Percentiles rank a stretch among this genome's conserved stretches.
phyloP scores from a whole-genome alignment of 2,888 invertebrate genomes.

The Caenorhabditis sp. region DNA sequence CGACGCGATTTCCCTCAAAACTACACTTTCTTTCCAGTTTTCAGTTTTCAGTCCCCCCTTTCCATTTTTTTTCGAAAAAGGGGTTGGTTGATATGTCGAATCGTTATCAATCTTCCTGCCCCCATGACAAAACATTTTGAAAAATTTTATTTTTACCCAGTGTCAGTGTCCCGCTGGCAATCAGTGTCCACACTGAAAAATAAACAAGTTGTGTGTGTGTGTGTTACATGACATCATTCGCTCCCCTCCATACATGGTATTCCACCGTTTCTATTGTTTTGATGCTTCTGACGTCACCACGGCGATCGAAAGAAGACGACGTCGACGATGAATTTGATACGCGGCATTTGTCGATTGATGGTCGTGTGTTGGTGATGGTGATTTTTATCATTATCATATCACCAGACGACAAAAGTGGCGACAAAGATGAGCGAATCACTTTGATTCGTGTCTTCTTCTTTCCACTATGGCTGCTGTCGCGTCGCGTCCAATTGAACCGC shows the following conservation, averaged over 20 bases:
- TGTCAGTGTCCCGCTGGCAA: too few species aligned
- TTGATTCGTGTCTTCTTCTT: slow-evolving; percentile 16
- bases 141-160: not conserved
- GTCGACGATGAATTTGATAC: slow-evolving; percentile 3
- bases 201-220: slow-evolving; percentile 8
- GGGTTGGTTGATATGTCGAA: too few species aligned
- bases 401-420: slow-evolving; percentile 31
- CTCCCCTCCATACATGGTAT: not conserved
- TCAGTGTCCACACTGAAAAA: slow-evolving; percentile 2
- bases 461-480: too few species aligned
- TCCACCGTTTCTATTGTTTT: not conserved
- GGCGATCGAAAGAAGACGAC: slow-evolving; percentile 10
- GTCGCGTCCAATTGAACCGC: slow-evolving; percentile 3
- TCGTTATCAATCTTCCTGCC: not conserved
- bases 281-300: not conserved
- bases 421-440: slow-evolving; percentile 38
- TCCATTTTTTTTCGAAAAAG: too few species aligned
- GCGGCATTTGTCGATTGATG: too few species aligned
- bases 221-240: slow-evolving; percentile 4
- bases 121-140: not conserved
- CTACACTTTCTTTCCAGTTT: not conserved
- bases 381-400: slow-evolving; percentile 39
- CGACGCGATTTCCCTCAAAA: not conserved
- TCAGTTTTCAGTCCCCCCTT: not conserved
- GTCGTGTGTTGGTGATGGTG: too few species aligned